Evolutionary conservation across 92 coral and sea anemone genomes (phyloP), one percentile per base, ranked within the genome.

Genomic region (Montipora capitata): DNA sequence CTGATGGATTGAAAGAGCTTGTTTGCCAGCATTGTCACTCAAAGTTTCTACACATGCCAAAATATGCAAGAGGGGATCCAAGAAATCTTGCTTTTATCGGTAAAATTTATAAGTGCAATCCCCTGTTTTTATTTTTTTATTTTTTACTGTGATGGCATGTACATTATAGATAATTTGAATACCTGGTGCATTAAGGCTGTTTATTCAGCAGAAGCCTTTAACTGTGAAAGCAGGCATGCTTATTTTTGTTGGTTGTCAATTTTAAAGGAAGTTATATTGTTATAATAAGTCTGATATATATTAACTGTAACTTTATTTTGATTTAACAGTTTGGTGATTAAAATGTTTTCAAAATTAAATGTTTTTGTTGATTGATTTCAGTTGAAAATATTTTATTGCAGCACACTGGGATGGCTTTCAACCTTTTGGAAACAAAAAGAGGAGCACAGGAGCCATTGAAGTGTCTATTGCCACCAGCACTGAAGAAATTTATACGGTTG

Each of bases 391-490:
- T 40, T 67, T 75, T 68, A 5, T 88, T 73, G 61, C 88, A 90
- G 94, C 72, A 51, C 94, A 91, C 43, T 90, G 93, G 93, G 93
- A 90, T 84, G 93, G 93, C 63, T 90, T 90, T 79, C 93, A 90
- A 69, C 93, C 94, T 17, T 91, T 91, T 91, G 94, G 94, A 40
- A 72, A 68, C 87, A 91, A 91, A 91, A 86, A 85, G 74, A 79
- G 83, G 71, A 91, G 94, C 82, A 92, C 89, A 92, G 95, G 95
- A 48, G 95, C 93, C 71, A 77, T 92, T 72, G 95, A 92, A 56
- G 87, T 92, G 5, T 61, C 90, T 57, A 73, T 92, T 65, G 95
- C 91, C 41, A 93, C 93, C 51, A 86, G 73, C 72, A 90, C 94
- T 59, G 94, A 87, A 41, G 94, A 93, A 83, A 80, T 93, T 72